Evolutionary conservation across 37 sponge, comb jelly and placozoan species (phyloP), one percentile per base, ranked within the genome.

Genomic region (Lycopodina hypogea): DNA sequence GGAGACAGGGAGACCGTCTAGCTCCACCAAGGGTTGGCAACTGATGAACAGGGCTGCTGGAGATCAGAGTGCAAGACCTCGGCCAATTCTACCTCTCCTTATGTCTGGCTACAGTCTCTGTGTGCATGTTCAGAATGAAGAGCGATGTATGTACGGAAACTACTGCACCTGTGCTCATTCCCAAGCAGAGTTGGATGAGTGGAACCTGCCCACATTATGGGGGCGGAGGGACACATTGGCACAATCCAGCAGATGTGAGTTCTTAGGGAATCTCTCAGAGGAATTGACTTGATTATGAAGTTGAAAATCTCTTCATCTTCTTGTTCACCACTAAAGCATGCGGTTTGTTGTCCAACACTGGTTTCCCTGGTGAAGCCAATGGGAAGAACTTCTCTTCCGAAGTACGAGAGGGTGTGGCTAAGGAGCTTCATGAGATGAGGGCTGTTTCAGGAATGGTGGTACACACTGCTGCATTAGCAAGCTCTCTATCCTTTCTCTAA

Each of bases 91-190:
- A 29, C 29, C 68, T 35, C 79, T 83, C 39, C 88, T 52, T 7
- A 69, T 84, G 0, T 68, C 65, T 69, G 88, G 82, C 48, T 96
- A 89, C 71, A 84, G 72, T 56, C 66, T 92, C 80, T 96, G 96
- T 53, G 69, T 83, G 40, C 90, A 92, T 55, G 59, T 87, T n/a
- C 55, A 83, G 30, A 82, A 69, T 33, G 86, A 84, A 21, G 34
- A 84, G 22, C 69, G 86, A 6, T 96, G 96, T 72, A 32, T 77
- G 26, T 90, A 87, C 78, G 90, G 90, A 18, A 83, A 85, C 41
- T 84, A 64, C 26, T 96, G 96, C 70, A 96, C 87, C 19, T 96
- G 92, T 83, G 93, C 96, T 9, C 96, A 96, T 72, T 82, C 87
- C 28, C 70, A 78, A 45, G 19, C 28, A 2, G 96, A 96, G 74